These are phyloP conservation scores for Drosophila arawakana DNA, from an alignment of 1,140 invertebrate genomes.

Conservation along the genomic window DNA sequence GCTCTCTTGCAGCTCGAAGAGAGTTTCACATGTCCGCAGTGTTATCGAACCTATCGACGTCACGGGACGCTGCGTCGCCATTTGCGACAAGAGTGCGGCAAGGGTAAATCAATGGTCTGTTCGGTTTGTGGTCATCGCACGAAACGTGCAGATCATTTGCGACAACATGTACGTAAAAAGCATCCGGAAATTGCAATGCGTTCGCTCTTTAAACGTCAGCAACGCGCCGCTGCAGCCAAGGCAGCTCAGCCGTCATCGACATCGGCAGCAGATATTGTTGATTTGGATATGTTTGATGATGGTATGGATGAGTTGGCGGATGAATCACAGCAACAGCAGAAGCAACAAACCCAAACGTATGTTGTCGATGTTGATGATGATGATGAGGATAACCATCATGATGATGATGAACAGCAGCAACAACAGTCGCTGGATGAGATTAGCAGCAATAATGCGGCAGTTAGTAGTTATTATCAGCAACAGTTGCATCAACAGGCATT, in stretches of 20 bases:
- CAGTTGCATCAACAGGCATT: slow-evolving; percentile 67
- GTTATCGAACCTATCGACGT: slow-evolving; percentile 86
- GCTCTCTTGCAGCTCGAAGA: slow-evolving; percentile 54
- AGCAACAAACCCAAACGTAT: slow-evolving; percentile 38
- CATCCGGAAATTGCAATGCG: slow-evolving; percentile 84
- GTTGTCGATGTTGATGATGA: slow-evolving; percentile 69
- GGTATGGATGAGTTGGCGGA: slow-evolving; percentile 32
- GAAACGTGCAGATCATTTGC: slow-evolving; percentile 85
- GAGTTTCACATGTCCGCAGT: slow-evolving; percentile 86
- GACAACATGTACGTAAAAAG: slow-evolving; percentile 84
- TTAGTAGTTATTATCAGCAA: slow-evolving; percentile 61
- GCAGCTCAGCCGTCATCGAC: slow-evolving; percentile 31
- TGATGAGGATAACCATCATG: slow-evolving; percentile 43
- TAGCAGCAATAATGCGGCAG: slow-evolving; percentile 20
- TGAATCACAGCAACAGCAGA: slow-evolving; percentile 18
- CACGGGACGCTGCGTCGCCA: slow-evolving; percentile 86
- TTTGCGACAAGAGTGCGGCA: slow-evolving; percentile 86
- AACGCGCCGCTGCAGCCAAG: slow-evolving; percentile 44
- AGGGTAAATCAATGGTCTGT: slow-evolving; percentile 85
- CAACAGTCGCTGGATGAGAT: slow-evolving; percentile 26
- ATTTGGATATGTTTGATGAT: slow-evolving; percentile 64
- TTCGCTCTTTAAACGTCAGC: slow-evolving; percentile 73
- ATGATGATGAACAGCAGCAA: background rate
- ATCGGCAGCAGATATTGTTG: slow-evolving; percentile 60
- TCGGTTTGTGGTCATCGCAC: slow-evolving; percentile 85